Evolutionary conservation across 2,113 vertebrate genomes (phyloP).

Genomic region (Echinops telfairi): DNA sequence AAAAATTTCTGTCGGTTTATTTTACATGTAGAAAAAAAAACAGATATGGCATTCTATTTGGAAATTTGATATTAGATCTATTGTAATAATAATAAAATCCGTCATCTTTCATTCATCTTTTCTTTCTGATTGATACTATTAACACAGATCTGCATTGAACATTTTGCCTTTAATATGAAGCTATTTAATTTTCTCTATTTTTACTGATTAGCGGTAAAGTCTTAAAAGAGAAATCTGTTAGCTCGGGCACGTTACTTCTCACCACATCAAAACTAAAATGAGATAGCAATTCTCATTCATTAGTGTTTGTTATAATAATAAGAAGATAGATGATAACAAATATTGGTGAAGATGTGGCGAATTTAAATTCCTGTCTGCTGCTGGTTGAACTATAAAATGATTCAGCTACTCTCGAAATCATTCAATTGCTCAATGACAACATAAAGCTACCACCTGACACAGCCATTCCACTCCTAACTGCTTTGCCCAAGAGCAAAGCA

Average conservation of each 20-base stretch:
- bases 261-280: not conserved
- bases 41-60: not conserved
- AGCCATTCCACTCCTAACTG: not conserved
- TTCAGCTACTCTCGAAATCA: not conserved
- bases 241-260: not conserved
- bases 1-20: not conserved
- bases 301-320: not conserved
- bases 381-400: not conserved
- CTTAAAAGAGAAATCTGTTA: not conserved
- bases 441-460: not conserved
- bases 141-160: not conserved
- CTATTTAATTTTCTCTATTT: not conserved
- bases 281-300: not conserved
- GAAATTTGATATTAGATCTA: not conserved
- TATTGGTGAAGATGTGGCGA: not conserved
- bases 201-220: not conserved
- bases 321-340: not conserved
- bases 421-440: not conserved
- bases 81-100: not conserved
- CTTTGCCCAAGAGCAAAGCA: not conserved
- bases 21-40: not conserved
- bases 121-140: not conserved
- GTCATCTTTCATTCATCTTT: not conserved
- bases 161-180: not conserved
- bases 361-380: not conserved